Evolutionary conservation across 2,888 invertebrate species (phyloP).

Genomic region (Cerceris rybyensis): DNA sequence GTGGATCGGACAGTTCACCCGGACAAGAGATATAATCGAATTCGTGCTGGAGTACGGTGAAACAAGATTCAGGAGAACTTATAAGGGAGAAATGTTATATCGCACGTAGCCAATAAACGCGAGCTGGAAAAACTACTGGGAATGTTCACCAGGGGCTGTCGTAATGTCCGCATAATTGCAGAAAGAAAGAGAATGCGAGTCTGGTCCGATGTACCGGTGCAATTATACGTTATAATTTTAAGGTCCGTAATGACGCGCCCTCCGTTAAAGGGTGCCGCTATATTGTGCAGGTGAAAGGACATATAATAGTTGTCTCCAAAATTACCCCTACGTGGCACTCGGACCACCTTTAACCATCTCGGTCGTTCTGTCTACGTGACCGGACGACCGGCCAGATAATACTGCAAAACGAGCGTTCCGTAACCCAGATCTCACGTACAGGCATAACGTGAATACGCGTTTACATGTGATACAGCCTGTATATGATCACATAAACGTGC

Average conservation of each 20-base stretch:
- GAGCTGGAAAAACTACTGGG: too few species aligned
- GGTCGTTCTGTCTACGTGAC: conserved; percentile 59
- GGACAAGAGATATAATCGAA: conserved; percentile 8
- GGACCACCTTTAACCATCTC: conserved; percentile 48
- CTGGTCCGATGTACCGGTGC: conserved; percentile 39
- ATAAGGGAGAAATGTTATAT: background rate
- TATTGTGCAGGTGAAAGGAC: conserved; percentile 54
- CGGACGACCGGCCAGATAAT: conserved; percentile 62
- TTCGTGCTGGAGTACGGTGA: background rate
- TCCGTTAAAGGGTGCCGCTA: conserved; percentile 28
- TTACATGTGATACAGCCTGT: conserved; percentile 6
- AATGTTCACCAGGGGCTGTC: too few species aligned
- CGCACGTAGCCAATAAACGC: background rate
- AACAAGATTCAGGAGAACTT: background rate
- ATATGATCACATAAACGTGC: conserved; percentile 4
- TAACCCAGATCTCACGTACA: conserved; percentile 59
- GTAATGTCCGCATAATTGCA: background rate
- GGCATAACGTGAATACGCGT: conserved; percentile 27
- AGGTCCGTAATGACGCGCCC: conserved; percentile 58
- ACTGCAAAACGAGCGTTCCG: conserved; percentile 52
- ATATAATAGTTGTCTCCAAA: conserved; percentile 27
- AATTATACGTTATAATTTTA: conserved; percentile 60
- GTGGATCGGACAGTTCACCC: background rate
- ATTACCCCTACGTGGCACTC: conserved; percentile 49
- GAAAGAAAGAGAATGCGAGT: background rate